phyloP scores from a whole-genome alignment of 23 tunicate genomes.

The Diplosoma virens region DNA sequence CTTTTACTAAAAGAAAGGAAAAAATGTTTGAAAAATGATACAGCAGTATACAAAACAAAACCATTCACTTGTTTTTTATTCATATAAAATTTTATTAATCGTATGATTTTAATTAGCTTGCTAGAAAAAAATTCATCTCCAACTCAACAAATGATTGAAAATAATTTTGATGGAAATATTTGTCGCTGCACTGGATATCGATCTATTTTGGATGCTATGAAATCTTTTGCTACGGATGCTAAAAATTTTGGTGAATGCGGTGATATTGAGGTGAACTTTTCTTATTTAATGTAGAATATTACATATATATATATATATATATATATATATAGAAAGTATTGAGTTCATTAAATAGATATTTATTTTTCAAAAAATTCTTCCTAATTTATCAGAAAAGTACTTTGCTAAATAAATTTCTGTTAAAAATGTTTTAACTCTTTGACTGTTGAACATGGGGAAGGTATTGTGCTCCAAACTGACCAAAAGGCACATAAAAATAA shows the following conservation, averaged over 20 bases:
- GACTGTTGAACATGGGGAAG: too few species aligned
- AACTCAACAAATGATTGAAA: slow-evolving; percentile 56
- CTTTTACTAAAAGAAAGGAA: too few species aligned
- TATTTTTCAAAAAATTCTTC: not conserved
- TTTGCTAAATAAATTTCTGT: too few species aligned
- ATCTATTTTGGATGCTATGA: slow-evolving; percentile 80
- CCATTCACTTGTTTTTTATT: too few species aligned
- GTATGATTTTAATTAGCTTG: slow-evolving; percentile 46
- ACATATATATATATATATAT: not conserved
- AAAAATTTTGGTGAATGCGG: slow-evolving; percentile 15
- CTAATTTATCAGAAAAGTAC: not conserved
- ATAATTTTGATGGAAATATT: slow-evolving; percentile 83
- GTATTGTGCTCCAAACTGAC: too few species aligned
- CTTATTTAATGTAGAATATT: not conserved
- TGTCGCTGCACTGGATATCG: slow-evolving; percentile 91
- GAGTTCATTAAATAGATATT: not conserved
- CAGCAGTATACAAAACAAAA: too few species aligned
- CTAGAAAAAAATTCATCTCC: slow-evolving; percentile 32
- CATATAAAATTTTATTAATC: too few species aligned
- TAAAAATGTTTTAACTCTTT: too few species aligned
- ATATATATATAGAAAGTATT: too few species aligned
- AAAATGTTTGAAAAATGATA: too few species aligned
- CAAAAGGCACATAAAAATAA: too few species aligned
- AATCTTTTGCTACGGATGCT: slow-evolving; percentile 66
- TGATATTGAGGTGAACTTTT: slow-evolving; percentile 84